Evolutionary conservation across 2,888 invertebrate genomes (phyloP), one percentile per base, ranked within the genome.

Genomic region (Biston betularia): DNA sequence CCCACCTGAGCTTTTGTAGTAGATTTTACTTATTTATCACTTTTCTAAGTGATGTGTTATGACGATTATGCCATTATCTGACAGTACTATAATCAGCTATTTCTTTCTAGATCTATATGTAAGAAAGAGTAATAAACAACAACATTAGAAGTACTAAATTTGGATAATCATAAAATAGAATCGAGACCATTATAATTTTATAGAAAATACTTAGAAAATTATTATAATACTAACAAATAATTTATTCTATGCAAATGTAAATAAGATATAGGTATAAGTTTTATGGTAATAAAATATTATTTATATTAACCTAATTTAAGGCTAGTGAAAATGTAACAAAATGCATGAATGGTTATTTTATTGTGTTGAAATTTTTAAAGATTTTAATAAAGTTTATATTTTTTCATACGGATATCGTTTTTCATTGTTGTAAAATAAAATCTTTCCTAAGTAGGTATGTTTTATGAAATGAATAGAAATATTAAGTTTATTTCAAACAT

Each of bases 281-380:
- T 14, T 45, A 45, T 9, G 24, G 1, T 24, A 24, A 24, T 24
- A 24, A 24, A 24, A 24, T 24, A n/a, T 38, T 38, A 59, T 61
- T 66, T 46, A 65, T 68, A 67, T 62, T 73, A 73, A 38, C 55
- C 63, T 83, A 83, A 79, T 83, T 81, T 91, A 91, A 91, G 91
- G 91, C 91, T 91, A 91, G 91, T 92, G 91, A 92, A 83, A 85
- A 80, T 15, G 74, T 82, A 82, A 80, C 79, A 70, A 77, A 66
- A 33, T 46, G 15, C 40, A 40, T 49, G n/a, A 42, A 79, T 70
- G 75, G 72, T 75, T 79, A 79, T 70, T 75, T 72, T 72, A 68
- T 70, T 73, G 54, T 48, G 66, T 66, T 66, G 48, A 62, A 44
- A 48, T 57, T 66, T 58, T 38, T 54, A 56, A 46, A 66, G 53